Evolutionary conservation across 2,113 vertebrate genomes (phyloP).

Genomic region (Xiphias gladius): DNA sequence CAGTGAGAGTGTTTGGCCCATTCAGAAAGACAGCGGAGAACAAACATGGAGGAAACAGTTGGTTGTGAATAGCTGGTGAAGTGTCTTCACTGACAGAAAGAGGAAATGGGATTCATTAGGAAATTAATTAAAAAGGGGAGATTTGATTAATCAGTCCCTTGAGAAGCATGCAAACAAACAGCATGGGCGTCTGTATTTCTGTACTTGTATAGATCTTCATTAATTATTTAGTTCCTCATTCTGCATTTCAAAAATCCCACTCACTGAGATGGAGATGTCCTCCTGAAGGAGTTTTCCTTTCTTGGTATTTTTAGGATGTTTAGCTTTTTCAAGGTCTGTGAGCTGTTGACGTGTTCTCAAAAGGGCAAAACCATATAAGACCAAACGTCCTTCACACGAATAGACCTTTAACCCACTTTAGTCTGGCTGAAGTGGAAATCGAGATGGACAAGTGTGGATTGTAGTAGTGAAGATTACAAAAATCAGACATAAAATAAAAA

Average conservation of each 20-base stretch:
- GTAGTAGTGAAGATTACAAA: too few species aligned
- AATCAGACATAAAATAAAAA: too few species aligned
- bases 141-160: slow-evolving; percentile 19
- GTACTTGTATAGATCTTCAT: background rate
- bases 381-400: background rate
- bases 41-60: slow-evolving; percentile 58
- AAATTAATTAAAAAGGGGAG: slow-evolving; percentile 29
- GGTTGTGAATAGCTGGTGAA: slow-evolving; percentile 42
- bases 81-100: slow-evolving; percentile 14
- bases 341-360: slow-evolving; percentile 6
- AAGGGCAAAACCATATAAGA: background rate
- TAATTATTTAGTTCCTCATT: background rate
- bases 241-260: background rate
- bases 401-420: background rate
- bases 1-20: slow-evolving; percentile 49
- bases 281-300: background rate
- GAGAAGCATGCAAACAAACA: background rate
- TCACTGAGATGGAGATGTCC: background rate
- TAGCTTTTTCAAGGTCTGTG: background rate
- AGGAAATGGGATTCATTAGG: slow-evolving; percentile 31
- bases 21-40: slow-evolving; percentile 35
- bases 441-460: too few species aligned
- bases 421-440: background rate
- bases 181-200: background rate
- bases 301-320: slow-evolving; percentile 1